phyloP scores from a whole-genome alignment of 2,888 invertebrate species.

The Ennomos erosarius region DNA sequence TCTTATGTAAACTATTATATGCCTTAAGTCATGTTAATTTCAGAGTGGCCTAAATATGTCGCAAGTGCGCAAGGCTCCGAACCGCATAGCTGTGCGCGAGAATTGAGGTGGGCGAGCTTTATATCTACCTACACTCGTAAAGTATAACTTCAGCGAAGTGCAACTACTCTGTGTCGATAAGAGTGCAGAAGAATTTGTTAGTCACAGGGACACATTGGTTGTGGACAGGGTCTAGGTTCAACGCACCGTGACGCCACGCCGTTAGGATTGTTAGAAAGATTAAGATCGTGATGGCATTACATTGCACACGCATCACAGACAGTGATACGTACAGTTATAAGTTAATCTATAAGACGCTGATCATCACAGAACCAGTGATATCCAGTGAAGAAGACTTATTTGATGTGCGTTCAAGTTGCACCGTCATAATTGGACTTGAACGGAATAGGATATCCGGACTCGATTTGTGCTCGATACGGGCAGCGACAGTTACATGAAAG shows the following conservation, averaged over 20 bases:
- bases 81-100: slow-evolving; percentile 60
- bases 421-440: slow-evolving; percentile 68
- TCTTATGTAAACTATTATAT: slow-evolving; percentile 51
- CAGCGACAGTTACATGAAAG: slow-evolving; percentile 31
- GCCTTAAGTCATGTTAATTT: slow-evolving; percentile 69
- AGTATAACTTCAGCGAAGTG: slow-evolving; percentile 23
- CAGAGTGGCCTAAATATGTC: slow-evolving; percentile 62
- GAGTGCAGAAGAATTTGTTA: slow-evolving; percentile 78
- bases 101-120: slow-evolving; percentile 58
- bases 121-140: slow-evolving; percentile 47
- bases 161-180: slow-evolving; percentile 43
- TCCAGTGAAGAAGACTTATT: slow-evolving; percentile 60
- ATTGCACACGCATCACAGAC: slow-evolving; percentile 34
- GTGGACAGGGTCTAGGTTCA: slow-evolving; percentile 59
- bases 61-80: slow-evolving; percentile 64
- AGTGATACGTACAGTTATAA: slow-evolving; percentile 45
- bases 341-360: slow-evolving; percentile 63
- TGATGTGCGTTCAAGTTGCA: slow-evolving; percentile 60
- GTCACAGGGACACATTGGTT: slow-evolving; percentile 79
- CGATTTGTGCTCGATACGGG: slow-evolving; percentile 34
- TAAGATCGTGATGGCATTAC: slow-evolving; percentile 42
- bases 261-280: slow-evolving; percentile 13
- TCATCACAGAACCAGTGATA: slow-evolving; percentile 67
- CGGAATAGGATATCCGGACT: slow-evolving; percentile 57
- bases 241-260: slow-evolving; percentile 45